These are phyloP conservation scores for Protosalanx chinensis DNA, from an alignment of 2,797 vertebrate species.

Conservation along the genomic window DNA sequence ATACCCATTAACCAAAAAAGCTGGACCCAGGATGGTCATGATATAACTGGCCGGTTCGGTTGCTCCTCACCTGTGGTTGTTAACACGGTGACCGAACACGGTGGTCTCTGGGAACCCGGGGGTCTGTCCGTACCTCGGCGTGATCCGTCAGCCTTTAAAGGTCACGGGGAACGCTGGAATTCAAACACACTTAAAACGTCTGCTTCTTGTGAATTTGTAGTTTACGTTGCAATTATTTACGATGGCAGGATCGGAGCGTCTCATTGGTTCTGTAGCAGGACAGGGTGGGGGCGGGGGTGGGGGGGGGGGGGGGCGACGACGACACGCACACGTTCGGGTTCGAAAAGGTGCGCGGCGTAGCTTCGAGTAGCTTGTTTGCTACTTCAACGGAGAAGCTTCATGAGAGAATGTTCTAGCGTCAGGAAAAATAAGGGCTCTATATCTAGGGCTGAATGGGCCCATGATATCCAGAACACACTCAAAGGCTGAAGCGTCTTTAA, in stretches of 20 bases:
- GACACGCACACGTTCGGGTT: too few species aligned
- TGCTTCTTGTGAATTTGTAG: slow-evolving; percentile 24
- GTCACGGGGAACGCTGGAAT: slow-evolving; percentile 35
- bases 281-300: too few species aligned
- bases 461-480: too few species aligned
- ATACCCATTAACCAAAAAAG: slow-evolving; percentile 10
- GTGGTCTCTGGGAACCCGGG: not conserved
- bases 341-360: too few species aligned
- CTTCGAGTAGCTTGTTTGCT: too few species aligned
- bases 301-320: too few species aligned
- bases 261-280: too few species aligned
- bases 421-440: too few species aligned
- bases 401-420: too few species aligned
- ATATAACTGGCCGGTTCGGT: not conserved
- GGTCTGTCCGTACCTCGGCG: slow-evolving; percentile 16
- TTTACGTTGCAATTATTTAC: slow-evolving; percentile 43
- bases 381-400: too few species aligned
- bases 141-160: slow-evolving; percentile 25
- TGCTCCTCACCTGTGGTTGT: slow-evolving; percentile 30
- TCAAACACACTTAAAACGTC: slow-evolving; percentile 21
- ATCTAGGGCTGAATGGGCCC: too few species aligned
- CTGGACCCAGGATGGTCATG: not conserved
- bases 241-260: slow-evolving; percentile 29
- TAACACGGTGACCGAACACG: not conserved
- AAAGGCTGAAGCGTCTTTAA: too few species aligned